Conservation (phyloP, 2,797 vertebrate species). For the Enteromius trimaculatus region DNA sequence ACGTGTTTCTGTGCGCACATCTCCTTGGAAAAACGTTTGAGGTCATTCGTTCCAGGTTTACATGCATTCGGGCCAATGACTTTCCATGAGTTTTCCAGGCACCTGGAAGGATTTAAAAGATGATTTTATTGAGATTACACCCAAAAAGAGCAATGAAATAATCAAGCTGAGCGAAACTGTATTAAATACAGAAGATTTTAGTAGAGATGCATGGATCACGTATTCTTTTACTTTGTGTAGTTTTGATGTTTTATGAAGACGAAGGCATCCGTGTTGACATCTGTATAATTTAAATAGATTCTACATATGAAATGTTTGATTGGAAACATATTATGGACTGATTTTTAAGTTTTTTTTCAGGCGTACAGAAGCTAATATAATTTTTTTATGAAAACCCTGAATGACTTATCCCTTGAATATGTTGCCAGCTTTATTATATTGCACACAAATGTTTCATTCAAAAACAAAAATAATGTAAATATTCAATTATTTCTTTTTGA, state of each 20-base stretch:
- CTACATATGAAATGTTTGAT: neutral
- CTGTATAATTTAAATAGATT: neutral
- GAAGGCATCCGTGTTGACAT: neutral
- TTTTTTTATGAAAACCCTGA: neutral
- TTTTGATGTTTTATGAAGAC: neutral
- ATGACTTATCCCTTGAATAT: neutral
- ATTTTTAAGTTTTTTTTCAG: neutral
- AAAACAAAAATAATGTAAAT: neutral
- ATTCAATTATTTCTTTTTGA: neutral
- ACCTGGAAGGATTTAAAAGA: neutral
- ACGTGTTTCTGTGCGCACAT: constrained; percentile 78
- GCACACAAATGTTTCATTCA: neutral
- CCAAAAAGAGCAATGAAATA: neutral
- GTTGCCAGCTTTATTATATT: neutral
- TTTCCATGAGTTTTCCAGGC: neutral
- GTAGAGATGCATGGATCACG: neutral
- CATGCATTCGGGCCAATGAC: too few species aligned
- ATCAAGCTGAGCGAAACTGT: neutral
- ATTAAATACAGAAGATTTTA: neutral
- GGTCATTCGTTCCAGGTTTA: neutral
- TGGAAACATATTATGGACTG: neutral
- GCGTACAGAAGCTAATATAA: neutral
- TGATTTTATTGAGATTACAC: neutral
- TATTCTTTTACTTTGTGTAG: neutral
- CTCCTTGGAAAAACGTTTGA: neutral